Conservation (phyloP, 2,888 invertebrate species). For the Mimas tiliae region DNA sequence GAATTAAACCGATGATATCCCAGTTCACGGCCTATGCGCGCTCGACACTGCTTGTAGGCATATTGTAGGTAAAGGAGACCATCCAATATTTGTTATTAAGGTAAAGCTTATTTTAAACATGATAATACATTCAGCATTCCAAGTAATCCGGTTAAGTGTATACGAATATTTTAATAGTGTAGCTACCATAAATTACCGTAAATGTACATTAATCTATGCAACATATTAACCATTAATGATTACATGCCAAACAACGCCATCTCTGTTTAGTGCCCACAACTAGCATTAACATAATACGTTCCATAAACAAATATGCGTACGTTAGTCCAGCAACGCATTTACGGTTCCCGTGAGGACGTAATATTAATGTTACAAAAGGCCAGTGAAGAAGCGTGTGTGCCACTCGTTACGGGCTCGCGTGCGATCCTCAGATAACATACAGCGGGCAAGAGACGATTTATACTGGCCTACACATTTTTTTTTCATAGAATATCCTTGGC, state of each 20-base stretch:
- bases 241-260: background rate
- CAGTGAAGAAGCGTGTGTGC: background rate
- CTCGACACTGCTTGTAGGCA: no score
- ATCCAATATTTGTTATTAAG: no score
- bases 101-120: no score
- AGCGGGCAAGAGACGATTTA: background rate
- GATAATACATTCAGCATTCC: no score
- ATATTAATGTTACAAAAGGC: conserved; percentile 15
- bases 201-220: no score
- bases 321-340: conserved; percentile 2
- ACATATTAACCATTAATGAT: no score
- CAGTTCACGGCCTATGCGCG: no score
- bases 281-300: background rate
- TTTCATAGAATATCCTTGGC: background rate
- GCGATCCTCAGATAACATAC: background rate
- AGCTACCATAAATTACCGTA: no score
- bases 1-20: no score
- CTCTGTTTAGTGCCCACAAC: background rate
- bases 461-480: background rate
- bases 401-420: conserved; percentile 11
- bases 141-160: no score
- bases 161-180: no score
- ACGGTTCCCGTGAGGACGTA: background rate
- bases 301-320: conserved; percentile 1
- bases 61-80: no score